Conservation (phyloP, 2,888 invertebrate genomes). For the Eupsilia transversa region DNA sequence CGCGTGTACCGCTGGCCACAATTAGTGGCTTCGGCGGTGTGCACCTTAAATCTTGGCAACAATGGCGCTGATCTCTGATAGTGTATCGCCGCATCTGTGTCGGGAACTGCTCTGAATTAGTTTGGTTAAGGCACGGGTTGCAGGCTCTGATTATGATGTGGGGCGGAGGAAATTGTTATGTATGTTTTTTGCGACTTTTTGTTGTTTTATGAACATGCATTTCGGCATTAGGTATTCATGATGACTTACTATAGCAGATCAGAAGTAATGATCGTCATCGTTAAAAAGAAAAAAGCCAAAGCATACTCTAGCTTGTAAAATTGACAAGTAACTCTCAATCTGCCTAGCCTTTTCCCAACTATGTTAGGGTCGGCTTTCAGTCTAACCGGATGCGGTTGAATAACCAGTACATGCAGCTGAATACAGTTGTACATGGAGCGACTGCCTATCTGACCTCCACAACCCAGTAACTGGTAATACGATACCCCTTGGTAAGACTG, state of each 20-base stretch:
- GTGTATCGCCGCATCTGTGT: conserved; percentile 82
- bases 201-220: neutral
- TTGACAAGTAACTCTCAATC: neutral
- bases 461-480: no score
- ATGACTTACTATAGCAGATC: neutral
- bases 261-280: neutral
- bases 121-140: conserved; percentile 75
- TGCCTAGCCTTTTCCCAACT: no score
- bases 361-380: no score
- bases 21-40: conserved; percentile 71
- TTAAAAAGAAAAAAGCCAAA: no score
- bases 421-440: no score
- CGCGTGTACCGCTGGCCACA: conserved; percentile 63
- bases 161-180: conserved; percentile 17
- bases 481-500: no score
- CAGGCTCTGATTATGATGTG: conserved; percentile 61
- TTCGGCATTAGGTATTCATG: no score
- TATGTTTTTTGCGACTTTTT: conserved; percentile 2
- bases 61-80: conserved; percentile 85
- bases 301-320: neutral
- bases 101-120: conserved; percentile 81
- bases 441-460: no score
- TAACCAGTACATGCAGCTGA: no score
- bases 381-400: no score
- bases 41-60: conserved; percentile 78